Evolutionary conservation across 2,888 invertebrate species (phyloP), one percentile per base, ranked within the genome.

Genomic region (Vannuccia rotundouncinata): DNA sequence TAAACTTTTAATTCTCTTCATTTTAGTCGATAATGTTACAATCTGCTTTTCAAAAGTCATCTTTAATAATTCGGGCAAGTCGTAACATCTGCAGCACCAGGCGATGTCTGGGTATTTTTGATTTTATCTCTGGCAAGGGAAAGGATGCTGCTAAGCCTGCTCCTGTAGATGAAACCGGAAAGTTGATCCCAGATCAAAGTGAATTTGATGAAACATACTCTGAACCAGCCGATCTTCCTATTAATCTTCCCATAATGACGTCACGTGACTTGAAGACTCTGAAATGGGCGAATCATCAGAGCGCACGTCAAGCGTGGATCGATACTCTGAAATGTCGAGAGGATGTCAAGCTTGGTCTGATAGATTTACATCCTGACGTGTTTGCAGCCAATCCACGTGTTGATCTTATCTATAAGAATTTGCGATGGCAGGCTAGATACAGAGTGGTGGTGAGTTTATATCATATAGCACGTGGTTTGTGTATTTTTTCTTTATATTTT

Each of bases 361-460:
- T 79, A 22, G 30, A 59, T 75, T 22, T 73, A 2, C 59, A 59
- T 60, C 79, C 79, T 1, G 2, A 82, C 0, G 59, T 82, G 59
- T 73, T 80, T 76, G 79, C 60, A 13, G 77, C 31, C n/a, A 25
- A 80, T 59, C 81, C 81, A 0, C 84, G 90, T 79, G 90, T 95
- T 59, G 96, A 97, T 87, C 88, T 95, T 13, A 92, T 98, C 79
- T 92, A 93, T 83, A 90, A 91, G 83, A 98, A 98, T 90, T 89
- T 94, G 17, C 88, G 89, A 78, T 97, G 97, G 96, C 96, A 97
- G 87, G 89, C 84, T 82, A 90, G 92, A 83, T 95, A 94, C 87
- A 91, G 92, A 86, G 92, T 90, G 89, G 93, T 97, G 82, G 91
- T 91, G 88, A 88, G 90, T 89, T n/a, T 76, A 29, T 59, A 17